These are phyloP conservation scores for Drosophila picticornis DNA, from an alignment of 2,888 invertebrate genomes.

Conservation along the genomic window DNA sequence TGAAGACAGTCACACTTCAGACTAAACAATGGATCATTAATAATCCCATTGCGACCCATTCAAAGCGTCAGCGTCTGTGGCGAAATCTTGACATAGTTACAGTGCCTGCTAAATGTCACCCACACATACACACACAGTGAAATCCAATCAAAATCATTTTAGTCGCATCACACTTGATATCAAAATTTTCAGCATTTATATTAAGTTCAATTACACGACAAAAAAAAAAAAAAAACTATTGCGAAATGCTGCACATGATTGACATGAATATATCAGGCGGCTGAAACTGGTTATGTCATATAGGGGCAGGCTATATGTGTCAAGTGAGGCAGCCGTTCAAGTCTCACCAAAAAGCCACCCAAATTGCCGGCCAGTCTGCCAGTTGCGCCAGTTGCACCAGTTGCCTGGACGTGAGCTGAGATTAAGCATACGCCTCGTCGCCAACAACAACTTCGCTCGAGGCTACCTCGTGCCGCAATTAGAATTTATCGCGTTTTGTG, in stretches of 20 bases:
- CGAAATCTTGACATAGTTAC: conserved; percentile 57
- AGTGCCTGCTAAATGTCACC: conserved; percentile 16
- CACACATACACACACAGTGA: conserved; percentile 20
- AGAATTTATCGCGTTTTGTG: conserved; percentile 68
- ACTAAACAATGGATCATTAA: conserved; percentile 47
- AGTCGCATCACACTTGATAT: conserved; percentile 55
- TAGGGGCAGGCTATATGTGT: conserved; percentile 45
- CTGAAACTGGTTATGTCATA: conserved; percentile 62
- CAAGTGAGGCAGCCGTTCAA: conserved; percentile 53
- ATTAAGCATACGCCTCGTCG: conserved; percentile 64
- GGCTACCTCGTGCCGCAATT: conserved; percentile 65
- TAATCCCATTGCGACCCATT: conserved; percentile 19
- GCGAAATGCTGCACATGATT: conserved; percentile 57
- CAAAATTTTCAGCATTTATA: conserved; percentile 37
- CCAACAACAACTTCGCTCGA: conserved; percentile 21
- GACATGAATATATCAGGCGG: conserved; percentile 48
- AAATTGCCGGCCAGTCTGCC: conserved; percentile 52
- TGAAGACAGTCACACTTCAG: conserved; percentile 19
- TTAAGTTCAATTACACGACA: conserved; percentile 35
- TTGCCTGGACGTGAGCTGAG: conserved; percentile 58
- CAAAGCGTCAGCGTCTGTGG: conserved; percentile 2
- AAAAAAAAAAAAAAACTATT: conserved; percentile 27
- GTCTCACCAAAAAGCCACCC: conserved; percentile 24
- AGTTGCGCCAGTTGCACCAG: conserved; percentile 37
- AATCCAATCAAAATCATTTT: conserved; percentile 53